phyloP scores from a whole-genome alignment of 2,113 vertebrate genomes.

The Cephalopterus ornatus region DNA sequence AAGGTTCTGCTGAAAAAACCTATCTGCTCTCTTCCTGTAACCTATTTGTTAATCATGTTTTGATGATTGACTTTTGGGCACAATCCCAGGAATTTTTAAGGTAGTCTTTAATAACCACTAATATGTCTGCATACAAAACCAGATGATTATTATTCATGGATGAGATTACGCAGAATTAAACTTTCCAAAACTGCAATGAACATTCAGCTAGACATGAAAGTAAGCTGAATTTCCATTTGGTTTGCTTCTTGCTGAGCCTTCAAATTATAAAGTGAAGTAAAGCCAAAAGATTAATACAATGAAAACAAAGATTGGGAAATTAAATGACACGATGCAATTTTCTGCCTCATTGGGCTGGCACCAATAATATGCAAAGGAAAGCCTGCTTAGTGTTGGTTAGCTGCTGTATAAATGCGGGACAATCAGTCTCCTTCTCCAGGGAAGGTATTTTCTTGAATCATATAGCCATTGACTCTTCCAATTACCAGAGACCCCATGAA shows the following conservation, averaged over 20 bases:
- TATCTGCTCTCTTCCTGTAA: constrained; percentile 67
- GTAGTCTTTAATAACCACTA: constrained; percentile 73
- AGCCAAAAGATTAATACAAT: constrained; percentile 93
- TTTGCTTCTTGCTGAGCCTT: constrained; percentile 92
- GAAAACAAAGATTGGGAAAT: constrained; percentile 94
- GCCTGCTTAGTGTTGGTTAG: constrained; percentile 78
- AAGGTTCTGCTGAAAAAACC: constrained; percentile 25
- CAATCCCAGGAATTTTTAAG: constrained; percentile 72
- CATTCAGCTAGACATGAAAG: constrained; percentile 76
- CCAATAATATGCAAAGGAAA: constrained; percentile 82
- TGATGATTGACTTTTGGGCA: constrained; percentile 74
- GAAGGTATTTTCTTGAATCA: constrained; percentile 79
- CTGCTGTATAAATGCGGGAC: constrained; percentile 73
- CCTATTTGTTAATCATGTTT: constrained; percentile 74
- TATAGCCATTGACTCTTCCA: constrained; percentile 80
- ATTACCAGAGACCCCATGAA: constrained; percentile 69
- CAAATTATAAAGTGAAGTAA: constrained; percentile 91
- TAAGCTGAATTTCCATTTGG: constrained; percentile 84
- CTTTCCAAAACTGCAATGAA: constrained; percentile 73
- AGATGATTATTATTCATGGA: constrained; percentile 81
- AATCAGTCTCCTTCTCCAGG: constrained; percentile 77
- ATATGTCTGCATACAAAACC: constrained; percentile 72
- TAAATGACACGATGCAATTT: constrained; percentile 97
- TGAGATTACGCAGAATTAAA: constrained; percentile 80
- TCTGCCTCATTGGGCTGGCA: constrained; percentile 88